A percentile compares a stretch with the other conserved stretches of the same genome.
Conservation (phyloP, 2,888 invertebrate species). For the Lasiommata megera region DNA sequence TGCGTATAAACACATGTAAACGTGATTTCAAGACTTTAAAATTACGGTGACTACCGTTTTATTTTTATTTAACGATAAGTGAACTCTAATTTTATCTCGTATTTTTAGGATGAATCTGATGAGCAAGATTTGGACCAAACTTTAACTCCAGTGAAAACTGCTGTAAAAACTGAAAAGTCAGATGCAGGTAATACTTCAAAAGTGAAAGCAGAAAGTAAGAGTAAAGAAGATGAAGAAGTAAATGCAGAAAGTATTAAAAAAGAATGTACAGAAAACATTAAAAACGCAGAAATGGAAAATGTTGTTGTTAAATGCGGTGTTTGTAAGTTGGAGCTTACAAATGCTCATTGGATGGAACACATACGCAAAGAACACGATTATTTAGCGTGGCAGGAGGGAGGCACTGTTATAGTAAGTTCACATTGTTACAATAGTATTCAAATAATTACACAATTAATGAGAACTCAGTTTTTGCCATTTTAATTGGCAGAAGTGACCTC, state of each 20-base stretch:
- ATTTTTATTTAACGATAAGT: too few species aligned
- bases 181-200: background rate
- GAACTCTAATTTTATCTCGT: background rate
- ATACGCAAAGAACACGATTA: slow-evolving; percentile 49
- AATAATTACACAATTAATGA: too few species aligned
- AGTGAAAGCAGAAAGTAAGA: background rate
- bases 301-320: slow-evolving; percentile 42
- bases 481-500: too few species aligned
- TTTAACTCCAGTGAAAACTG: background rate
- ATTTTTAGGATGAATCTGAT: background rate
- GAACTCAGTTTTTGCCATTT: too few species aligned
- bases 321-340: slow-evolving; percentile 38
- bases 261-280: background rate
- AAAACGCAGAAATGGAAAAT: background rate
- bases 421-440: too few species aligned
- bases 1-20: too few species aligned
- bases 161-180: slow-evolving; percentile 6
- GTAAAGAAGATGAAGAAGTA: background rate
- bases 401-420: slow-evolving; percentile 39
- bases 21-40: too few species aligned
- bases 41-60: too few species aligned
- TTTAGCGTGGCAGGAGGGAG: slow-evolving; percentile 53
- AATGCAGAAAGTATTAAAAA: background rate
- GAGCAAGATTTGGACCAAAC: background rate
- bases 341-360: slow-evolving; percentile 46